Conservation (phyloP, 2,113 vertebrate species). For the Alectura lathami region DNA sequence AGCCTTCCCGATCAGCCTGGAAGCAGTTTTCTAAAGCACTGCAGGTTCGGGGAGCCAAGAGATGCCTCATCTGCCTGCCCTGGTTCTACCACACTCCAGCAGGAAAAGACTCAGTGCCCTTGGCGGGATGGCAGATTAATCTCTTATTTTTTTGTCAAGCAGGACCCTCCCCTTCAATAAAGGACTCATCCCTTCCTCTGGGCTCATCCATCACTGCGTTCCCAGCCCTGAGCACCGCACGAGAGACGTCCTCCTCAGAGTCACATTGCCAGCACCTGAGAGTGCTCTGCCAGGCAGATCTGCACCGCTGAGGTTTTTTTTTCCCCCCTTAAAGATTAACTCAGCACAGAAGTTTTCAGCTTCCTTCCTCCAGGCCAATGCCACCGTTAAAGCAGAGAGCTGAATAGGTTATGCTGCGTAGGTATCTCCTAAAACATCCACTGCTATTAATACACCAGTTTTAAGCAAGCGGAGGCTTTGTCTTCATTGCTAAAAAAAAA, state of each 20-base stretch:
- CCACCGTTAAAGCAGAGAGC: neutral
- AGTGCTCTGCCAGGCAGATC: neutral
- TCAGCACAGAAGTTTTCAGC: neutral
- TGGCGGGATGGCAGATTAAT: neutral
- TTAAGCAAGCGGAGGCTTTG: conserved; percentile 12
- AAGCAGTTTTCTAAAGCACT: neutral
- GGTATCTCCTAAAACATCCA: neutral
- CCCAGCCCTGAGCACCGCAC: neutral
- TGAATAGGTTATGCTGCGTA: neutral
- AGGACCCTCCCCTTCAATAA: neutral
- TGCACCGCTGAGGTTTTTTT: neutral
- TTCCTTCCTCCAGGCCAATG: neutral
- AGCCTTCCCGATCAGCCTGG: neutral
- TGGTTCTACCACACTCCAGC: neutral
- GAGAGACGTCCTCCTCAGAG: neutral
- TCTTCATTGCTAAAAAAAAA: conserved; percentile 16
- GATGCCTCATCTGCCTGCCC: neutral
- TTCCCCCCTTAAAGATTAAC: neutral
- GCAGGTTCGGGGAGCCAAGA: neutral
- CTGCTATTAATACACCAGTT: conserved; percentile 17
- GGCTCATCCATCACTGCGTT: neutral
- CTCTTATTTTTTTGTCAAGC: neutral
- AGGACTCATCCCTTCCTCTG: neutral
- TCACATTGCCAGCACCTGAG: neutral
- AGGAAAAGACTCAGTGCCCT: neutral